Evolutionary conservation across 2,113 vertebrate genomes (phyloP).

Genomic region (Trogon melanurus): DNA sequence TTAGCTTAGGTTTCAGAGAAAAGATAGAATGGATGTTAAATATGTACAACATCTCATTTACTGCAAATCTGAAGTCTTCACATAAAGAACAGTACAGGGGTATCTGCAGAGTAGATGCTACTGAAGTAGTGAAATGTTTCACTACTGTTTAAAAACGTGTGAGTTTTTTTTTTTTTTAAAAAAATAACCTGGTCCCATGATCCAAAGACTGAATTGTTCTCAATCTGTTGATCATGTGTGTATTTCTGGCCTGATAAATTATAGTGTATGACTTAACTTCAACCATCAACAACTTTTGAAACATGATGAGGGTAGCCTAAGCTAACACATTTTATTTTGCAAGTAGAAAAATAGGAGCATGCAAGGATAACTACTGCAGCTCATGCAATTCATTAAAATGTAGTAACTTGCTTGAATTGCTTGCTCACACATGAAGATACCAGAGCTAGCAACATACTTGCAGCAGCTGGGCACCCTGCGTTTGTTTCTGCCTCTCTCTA

Average conservation of each 20-base stretch:
- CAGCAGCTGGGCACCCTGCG: background rate
- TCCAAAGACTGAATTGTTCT: background rate
- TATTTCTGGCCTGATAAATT: background rate
- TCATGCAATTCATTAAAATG: background rate
- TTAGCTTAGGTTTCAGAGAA: background rate
- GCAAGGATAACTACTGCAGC: background rate
- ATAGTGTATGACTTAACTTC: background rate
- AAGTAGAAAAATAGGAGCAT: background rate
- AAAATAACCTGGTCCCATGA: fast-evolving
- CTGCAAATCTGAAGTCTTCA: background rate
- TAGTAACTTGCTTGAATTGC: background rate
- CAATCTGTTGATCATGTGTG: background rate
- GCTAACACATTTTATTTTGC: background rate
- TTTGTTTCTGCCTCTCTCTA: background rate
- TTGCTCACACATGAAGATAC: background rate
- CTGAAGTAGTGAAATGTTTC: background rate
- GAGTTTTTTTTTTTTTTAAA: background rate
- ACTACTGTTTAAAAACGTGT: background rate
- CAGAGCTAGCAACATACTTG: background rate
- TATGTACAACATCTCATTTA: background rate
- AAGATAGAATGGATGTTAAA: background rate
- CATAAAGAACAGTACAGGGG: background rate
- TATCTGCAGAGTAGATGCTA: background rate
- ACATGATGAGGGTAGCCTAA: background rate
- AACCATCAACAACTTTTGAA: background rate